Conservation (phyloP, 2,888 invertebrate species). For the Synergus japonicus region DNA sequence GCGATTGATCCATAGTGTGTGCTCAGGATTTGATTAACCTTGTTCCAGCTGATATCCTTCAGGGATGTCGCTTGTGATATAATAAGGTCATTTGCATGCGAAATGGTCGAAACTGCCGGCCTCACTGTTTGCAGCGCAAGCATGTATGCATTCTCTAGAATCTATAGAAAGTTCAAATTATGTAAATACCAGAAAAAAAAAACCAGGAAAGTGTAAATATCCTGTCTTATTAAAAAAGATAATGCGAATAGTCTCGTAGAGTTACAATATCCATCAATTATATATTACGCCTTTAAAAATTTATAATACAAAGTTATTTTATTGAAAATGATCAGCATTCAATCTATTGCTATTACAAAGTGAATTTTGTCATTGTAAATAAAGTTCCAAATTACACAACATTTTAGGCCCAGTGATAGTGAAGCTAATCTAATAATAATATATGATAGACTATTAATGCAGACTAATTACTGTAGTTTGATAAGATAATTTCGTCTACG, state of each 20-base stretch:
- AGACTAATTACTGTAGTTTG: background rate
- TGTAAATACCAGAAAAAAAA: background rate
- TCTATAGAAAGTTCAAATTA: slow-evolving; percentile 57
- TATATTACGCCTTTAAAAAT: too few species aligned
- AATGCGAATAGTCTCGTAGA: too few species aligned
- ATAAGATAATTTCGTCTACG: too few species aligned
- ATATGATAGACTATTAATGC: background rate
- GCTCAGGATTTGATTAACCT: slow-evolving; percentile 84
- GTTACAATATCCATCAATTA: too few species aligned
- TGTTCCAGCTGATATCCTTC: slow-evolving; percentile 85
- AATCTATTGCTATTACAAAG: too few species aligned
- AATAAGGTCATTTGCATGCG: slow-evolving; percentile 78
- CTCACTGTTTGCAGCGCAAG: slow-evolving; percentile 65
- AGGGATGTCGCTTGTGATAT: slow-evolving; percentile 82
- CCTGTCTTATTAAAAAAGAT: too few species aligned
- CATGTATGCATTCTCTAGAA: slow-evolving; percentile 69
- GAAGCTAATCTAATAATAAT: too few species aligned
- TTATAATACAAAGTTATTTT: too few species aligned
- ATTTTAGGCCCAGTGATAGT: too few species aligned
- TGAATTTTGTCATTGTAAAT: too few species aligned
- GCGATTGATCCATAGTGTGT: slow-evolving; percentile 85
- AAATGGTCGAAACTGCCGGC: slow-evolving; percentile 75
- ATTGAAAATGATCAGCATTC: too few species aligned
- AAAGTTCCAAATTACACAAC: background rate
- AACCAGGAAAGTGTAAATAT: too few species aligned